Evolutionary conservation across 2,888 invertebrate species (phyloP), one percentile per base, ranked within the genome.

Genomic region (Tenthredo mesomela): DNA sequence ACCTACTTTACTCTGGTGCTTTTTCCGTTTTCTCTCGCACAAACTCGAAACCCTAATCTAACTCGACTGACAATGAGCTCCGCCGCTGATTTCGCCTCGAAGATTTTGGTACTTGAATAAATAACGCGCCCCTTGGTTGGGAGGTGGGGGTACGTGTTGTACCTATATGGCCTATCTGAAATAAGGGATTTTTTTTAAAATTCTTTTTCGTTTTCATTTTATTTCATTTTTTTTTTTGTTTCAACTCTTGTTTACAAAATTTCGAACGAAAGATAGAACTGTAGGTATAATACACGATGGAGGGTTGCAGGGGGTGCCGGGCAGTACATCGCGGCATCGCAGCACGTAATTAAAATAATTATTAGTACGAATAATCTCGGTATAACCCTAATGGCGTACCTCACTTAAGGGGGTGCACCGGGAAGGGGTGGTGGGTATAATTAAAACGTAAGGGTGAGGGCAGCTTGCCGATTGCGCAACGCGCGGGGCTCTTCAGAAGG

Each of bases 281-380:
- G 18, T 29, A 33, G 61, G 25, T 33, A 67, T 67, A 43, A 73
- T 43, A 40, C 25, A 21, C n/a, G 37, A 29, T 3, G 9, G 70
- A 18, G 71, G 43, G 43, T n/a, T n/a, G n/a, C n/a, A 21, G 43
- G 21, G 43, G 43, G 67, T 9, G n/a, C 21, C 25, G 40, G 10
- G 21, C n/a, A 12, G 61, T 40, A 40, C 6, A 15, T 21, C 29
- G 50, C 61, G 80, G 80, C 67, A 33, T 33, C 33, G 67, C 77
- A 25, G 58, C 40, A 87, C 88, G 88, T 88, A 90, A 91, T 91
- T 91, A 91, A 90, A 91, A 90, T 91, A 91, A 91, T 91, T 80
- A 80, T 80, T 91, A 91, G 89, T 88, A 89, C 86, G 89, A 90
- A 91, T 90, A 91, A 90, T 91, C 90, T 89, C 87, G 87, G 84